Evolutionary conservation across 2,113 vertebrate genomes (phyloP).

Genomic region (Strigops habroptila): DNA sequence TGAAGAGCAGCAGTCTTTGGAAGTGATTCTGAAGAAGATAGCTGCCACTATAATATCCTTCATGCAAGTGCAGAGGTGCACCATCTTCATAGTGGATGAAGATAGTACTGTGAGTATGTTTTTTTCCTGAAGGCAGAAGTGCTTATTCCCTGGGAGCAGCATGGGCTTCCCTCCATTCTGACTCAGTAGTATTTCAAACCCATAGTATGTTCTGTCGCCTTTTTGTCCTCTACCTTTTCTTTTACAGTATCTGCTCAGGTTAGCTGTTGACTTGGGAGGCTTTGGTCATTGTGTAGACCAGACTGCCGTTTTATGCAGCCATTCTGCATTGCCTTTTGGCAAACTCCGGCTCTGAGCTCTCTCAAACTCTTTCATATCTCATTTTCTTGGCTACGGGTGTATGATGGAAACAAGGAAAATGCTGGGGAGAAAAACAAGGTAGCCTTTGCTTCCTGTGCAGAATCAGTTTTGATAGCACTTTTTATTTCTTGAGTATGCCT

Average conservation of each 20-base stretch:
- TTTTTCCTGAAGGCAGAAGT: background rate
- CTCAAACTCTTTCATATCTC: background rate
- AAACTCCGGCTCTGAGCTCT: background rate
- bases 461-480: background rate
- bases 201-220: background rate
- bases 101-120: constrained; percentile 83
- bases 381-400: background rate
- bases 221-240: background rate
- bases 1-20: constrained; percentile 94
- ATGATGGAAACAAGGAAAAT: background rate
- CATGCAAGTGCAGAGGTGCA: constrained; percentile 94
- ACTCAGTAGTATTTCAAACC: background rate
- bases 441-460: background rate
- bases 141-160: background rate
- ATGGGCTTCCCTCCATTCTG: background rate
- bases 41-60: constrained; percentile 95
- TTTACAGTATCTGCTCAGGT: background rate
- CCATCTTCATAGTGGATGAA: constrained; percentile 90
- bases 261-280: background rate
- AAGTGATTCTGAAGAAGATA: constrained; percentile 93
- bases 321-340: background rate
- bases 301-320: background rate
- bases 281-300: background rate
- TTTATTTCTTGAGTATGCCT: background rate
- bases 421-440: background rate